Evolutionary conservation across 2,797 vertebrate genomes (phyloP).

Genomic region (Graptemys geographica): DNA sequence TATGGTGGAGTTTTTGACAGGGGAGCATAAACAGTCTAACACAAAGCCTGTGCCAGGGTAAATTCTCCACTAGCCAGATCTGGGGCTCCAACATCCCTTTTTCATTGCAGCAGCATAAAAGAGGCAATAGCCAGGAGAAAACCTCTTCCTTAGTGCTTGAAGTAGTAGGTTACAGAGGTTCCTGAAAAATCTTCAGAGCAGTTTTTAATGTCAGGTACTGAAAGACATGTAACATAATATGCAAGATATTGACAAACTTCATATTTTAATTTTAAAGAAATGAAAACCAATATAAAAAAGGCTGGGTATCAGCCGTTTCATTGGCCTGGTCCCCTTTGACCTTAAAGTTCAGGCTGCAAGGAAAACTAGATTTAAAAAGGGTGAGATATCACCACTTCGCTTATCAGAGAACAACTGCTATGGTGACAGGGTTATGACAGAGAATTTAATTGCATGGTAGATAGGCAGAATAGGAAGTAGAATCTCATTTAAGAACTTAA

Average conservation of each 20-base stretch:
- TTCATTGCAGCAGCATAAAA: neutral
- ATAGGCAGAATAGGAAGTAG: constrained; percentile 24
- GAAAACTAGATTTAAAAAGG: neutral
- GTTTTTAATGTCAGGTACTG: neutral
- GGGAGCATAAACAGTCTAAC: neutral
- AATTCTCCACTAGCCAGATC: neutral
- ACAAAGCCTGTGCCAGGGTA: neutral
- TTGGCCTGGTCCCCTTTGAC: neutral
- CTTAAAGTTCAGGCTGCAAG: constrained; percentile 4
- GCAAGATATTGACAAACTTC: neutral
- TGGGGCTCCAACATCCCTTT: neutral
- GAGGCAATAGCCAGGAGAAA: neutral
- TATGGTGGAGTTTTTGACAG: neutral
- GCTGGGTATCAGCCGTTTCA: neutral
- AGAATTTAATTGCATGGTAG: neutral
- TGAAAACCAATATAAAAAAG: neutral
- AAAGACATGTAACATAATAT: neutral
- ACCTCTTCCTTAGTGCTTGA: neutral
- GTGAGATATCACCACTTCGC: neutral
- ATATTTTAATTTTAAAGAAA: neutral
- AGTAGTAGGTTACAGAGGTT: neutral
- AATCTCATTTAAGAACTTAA: constrained; percentile 47
- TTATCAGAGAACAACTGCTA: constrained; percentile 16
- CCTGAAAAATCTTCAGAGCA: neutral
- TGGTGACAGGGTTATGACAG: neutral